Base-by-base conservation (phyloP, 1,140 invertebrate genomes). In the Apis cerana region DNA sequence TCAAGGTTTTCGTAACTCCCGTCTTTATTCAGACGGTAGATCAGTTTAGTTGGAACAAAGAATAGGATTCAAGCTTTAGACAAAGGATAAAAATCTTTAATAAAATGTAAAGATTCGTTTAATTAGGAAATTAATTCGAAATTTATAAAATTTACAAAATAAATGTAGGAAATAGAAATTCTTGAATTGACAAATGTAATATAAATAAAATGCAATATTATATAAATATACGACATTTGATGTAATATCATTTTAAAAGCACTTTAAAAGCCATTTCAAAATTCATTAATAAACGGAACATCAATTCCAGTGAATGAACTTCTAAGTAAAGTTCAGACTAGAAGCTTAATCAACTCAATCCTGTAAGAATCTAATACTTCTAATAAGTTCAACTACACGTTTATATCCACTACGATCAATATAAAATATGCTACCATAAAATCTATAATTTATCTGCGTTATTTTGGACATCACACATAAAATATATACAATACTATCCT, bases 331-430 rank as follows among this genome's bases (percentile, higher is more conserved):
- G 43, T 50, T 43, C 12, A n/a, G 11, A n/a, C 33, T 48, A 13
- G 65, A 68, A 48, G 12, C 65, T 68, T 68, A 68, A 48, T 68
- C 65, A 48, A 68, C 65, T 68, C 21, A 43, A 48, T 17, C 65
- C 11, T n/a, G 21, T n/a, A 68, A 48, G 12, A 13, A n/a, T 21
- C 21, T n/a, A 68, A 43, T 27, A n/a, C 43, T 21, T 13, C 11
- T 48, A 21, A 43, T 12, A n/a, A 10, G 19, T 59, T 11, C 21
- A 1, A 43, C 65, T 48, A 48, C 19, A 48, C 11, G 48, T 9
- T 17, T 48, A 12, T 11, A 48, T 68, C 19, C 15, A 50, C 5
- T 12, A n/a, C 65, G 5, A 1, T 11, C n/a, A 21, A 11, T 0
- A 19, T 67, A 64, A 43, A 33, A 67, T 67, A 67, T 12, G 5